Evolutionary conservation across 2,888 invertebrate genomes (phyloP).

Genomic region (Sericinus montela): DNA sequence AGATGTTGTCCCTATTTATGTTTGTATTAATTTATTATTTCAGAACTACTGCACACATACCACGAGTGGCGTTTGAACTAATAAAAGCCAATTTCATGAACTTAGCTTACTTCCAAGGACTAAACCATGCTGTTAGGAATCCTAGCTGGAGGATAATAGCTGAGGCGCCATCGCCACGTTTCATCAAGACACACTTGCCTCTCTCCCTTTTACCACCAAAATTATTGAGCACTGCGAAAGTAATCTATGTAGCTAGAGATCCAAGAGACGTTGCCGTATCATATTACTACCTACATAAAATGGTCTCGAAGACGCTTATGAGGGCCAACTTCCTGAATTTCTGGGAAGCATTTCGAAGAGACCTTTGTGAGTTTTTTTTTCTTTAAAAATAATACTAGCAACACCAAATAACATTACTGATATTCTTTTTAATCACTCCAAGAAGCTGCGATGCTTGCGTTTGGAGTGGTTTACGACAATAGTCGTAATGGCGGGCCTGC

Average conservation of each 20-base stretch:
- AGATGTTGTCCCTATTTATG: too few relatives aligned
- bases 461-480: too few relatives aligned
- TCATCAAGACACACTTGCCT: conserved; percentile 83
- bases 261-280: conserved; percentile 86
- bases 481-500: too few relatives aligned
- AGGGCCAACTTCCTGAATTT: conserved; percentile 77
- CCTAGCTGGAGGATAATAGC: conserved; percentile 59
- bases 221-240: conserved; percentile 65
- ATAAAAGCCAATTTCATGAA: conserved; percentile 66
- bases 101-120: conserved; percentile 60
- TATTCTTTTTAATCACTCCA: too few relatives aligned
- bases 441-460: too few relatives aligned
- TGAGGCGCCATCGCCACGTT: conserved; percentile 69
- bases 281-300: conserved; percentile 82
- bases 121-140: conserved; percentile 46
- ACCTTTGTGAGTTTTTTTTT: conserved; percentile 72
- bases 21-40: conserved; percentile 22
- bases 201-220: conserved; percentile 78
- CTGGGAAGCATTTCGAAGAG: conserved; percentile 80
- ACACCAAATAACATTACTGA: too few relatives aligned
- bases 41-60: conserved; percentile 55
- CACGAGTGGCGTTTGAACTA: conserved; percentile 57
- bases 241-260: conserved; percentile 85
- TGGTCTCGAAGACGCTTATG: conserved; percentile 71
- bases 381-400: too few relatives aligned